Evolutionary conservation across 2,797 vertebrate species (phyloP), one percentile per base, ranked within the genome.

Genomic region (Macropus fuliginosus): DNA sequence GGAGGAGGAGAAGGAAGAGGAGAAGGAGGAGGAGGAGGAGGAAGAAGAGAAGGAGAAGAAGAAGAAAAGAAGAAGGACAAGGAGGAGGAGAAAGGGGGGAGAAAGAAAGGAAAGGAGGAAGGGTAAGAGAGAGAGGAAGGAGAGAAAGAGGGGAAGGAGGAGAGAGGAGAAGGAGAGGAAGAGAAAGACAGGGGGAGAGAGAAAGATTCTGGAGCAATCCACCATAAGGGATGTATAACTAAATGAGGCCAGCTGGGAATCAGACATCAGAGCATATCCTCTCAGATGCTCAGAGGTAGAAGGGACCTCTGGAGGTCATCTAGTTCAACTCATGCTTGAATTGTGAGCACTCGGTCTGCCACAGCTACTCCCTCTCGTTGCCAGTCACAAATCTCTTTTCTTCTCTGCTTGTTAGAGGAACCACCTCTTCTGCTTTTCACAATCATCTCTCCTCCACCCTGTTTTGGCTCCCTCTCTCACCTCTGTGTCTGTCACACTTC

Each of bases 11-110:
- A 6, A 52, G 52, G 29, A 11, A 46, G 2, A n/a, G 5, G 0
- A 66, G 1, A 0, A 66, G 8, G 14, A 3, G 13, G 1, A 1
- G 6, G 14, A 3, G 59, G 3, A 66, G 4, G 1, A 40, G 5
- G 13, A 66, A 5, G 1, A 2, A 29, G 3, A 16, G 4, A 13
- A 66, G 4, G 0, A n/a, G 4, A 6, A 3, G 12, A 29, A 2
- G 34, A 46, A 46, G 29, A 11, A 46, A 0, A n/a, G 5, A 0
- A 66, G 1, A 0, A 66, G 8, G 14, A 3, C 13, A 2, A 1
- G 6, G 14, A 3, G 59, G 3, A 66, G 4, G 1, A 40, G 5
- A 4, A 66, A 5, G 1, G 0, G 13, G 12, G 0, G 14, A n/a
- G 4, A 0, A n/a, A 10, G 4, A 0, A 57, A 29, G 56, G 56